A percentile compares a stretch with the other conserved stretches of the same genome.
Evolutionary conservation across 2,888 invertebrate genomes (phyloP).

Genomic region (Crepidodera aurea): DNA sequence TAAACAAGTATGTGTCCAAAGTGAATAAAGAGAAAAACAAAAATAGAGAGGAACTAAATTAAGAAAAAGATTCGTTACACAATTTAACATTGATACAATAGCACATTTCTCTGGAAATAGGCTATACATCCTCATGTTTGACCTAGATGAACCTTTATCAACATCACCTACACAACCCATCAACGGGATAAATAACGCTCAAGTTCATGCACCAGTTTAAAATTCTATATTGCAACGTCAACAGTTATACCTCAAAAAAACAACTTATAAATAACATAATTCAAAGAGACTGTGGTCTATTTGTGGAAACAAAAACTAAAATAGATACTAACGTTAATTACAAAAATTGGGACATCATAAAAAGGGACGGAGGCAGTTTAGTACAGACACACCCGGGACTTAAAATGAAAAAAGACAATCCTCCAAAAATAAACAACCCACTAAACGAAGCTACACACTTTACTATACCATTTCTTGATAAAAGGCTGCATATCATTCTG

Average conservation of each 20-base stretch:
- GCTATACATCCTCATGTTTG: constrained; percentile 25
- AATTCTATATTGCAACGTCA: constrained; percentile 19
- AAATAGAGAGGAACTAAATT: constrained; percentile 28
- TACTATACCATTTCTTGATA: constrained; percentile 19
- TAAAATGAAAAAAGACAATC: constrained; percentile 12
- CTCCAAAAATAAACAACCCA: constrained; percentile 23
- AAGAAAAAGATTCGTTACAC: constrained; percentile 20
- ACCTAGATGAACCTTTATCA: neutral
- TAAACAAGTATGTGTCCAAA: constrained; percentile 23
- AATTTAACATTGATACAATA: constrained; percentile 26
- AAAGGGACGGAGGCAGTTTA: constrained; percentile 4
- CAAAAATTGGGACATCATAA: neutral
- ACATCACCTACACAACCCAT: constrained; percentile 12
- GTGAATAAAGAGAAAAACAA: constrained; percentile 24
- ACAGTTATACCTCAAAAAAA: no score
- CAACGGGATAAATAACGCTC: neutral
- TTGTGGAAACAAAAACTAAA: constrained; percentile 25
- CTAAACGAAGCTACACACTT: constrained; percentile 27
- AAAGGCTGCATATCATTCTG: constrained; percentile 21
- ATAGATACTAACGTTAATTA: neutral
- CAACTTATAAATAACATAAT: constrained; percentile 16
- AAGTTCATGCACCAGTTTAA: constrained; percentile 4
- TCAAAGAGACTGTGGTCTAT: constrained; percentile 1
- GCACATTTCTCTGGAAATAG: constrained; percentile 20
- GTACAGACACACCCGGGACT: neutral